Percentiles rank a stretch among this genome's conserved stretches.
These are phyloP conservation scores for Manis crassicaudata DNA, from an alignment of 2,797 vertebrate species.

Conservation along the genomic window DNA sequence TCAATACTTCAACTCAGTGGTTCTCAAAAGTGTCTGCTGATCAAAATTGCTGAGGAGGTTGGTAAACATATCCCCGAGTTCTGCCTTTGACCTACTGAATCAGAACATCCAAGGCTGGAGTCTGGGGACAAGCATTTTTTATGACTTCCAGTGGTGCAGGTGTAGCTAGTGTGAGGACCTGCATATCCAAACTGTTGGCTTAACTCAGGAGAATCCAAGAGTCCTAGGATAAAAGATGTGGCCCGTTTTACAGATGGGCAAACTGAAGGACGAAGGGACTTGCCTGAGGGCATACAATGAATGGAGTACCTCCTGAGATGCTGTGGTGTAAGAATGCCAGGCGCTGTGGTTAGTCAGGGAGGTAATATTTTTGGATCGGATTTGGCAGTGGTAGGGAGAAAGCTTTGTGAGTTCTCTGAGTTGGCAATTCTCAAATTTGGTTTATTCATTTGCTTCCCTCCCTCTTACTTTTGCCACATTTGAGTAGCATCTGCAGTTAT, in stretches of 20 bases:
- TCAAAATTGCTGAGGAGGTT: not conserved
- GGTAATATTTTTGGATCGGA: not conserved
- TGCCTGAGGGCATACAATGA: not conserved
- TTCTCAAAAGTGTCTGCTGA: not conserved
- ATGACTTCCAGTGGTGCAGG: not conserved
- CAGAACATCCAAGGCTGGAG: not conserved
- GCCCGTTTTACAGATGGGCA: not conserved
- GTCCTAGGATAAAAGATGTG: not conserved
- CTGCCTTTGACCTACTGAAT: not conserved
- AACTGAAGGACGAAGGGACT: not conserved
- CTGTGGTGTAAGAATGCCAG: fast-evolving
- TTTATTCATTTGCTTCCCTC: not conserved
- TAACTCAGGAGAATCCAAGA: not conserved
- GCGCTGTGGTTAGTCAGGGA: not conserved
- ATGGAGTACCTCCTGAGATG: not conserved
- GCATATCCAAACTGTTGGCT: not conserved
- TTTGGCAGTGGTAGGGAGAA: not conserved
- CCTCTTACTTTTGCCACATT: not conserved
- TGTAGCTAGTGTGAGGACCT: not conserved
- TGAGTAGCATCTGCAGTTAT: constrained; percentile 21
- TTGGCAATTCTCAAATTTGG: not conserved
- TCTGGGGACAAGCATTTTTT: not conserved
- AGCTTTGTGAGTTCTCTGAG: not conserved
- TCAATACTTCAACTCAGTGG: not conserved
- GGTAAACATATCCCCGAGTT: not conserved